Percentiles rank a stretch among this genome's conserved stretches.
phyloP scores from a whole-genome alignment of 2,888 invertebrate genomes.

The Brachypalpus laphriformis region DNA sequence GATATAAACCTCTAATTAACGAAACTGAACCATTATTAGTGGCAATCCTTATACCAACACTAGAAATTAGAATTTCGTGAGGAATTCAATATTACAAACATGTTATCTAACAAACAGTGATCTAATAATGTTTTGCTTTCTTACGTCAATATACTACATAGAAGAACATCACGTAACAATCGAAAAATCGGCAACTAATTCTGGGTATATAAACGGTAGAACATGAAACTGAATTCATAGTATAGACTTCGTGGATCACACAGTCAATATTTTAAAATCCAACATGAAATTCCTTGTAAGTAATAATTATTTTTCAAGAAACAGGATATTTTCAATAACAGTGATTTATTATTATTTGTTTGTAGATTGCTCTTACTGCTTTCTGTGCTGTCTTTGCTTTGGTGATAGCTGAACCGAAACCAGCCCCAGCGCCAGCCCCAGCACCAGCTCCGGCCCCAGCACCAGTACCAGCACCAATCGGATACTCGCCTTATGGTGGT shows the following conservation, averaged over 20 bases:
- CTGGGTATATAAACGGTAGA: conserved; percentile 26
- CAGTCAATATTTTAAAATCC: background rate
- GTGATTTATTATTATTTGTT: background rate
- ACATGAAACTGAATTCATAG: background rate
- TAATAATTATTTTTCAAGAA: background rate
- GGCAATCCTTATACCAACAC: no score
- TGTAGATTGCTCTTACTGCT: conserved; percentile 2
- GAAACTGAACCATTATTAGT: no score
- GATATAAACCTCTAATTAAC: no score
- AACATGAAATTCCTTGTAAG: conserved; percentile 41
- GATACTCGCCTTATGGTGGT: background rate
- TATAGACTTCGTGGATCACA: conserved; percentile 8
- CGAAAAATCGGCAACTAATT: background rate
- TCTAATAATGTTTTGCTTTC: no score
- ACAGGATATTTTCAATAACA: background rate
- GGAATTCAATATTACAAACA: background rate
- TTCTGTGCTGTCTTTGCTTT: conserved; percentile 23
- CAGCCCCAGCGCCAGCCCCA: background rate
- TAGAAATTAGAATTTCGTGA: no score
- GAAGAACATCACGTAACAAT: conserved; percentile 29
- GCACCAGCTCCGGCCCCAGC: background rate
- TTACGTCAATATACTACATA: background rate
- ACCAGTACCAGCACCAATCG: background rate
- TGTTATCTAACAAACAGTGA: no score
- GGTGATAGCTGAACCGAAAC: background rate